Base-by-base conservation (phyloP, 2,113 vertebrate genomes). In the Pelvicachromis taeniatus region DNA sequence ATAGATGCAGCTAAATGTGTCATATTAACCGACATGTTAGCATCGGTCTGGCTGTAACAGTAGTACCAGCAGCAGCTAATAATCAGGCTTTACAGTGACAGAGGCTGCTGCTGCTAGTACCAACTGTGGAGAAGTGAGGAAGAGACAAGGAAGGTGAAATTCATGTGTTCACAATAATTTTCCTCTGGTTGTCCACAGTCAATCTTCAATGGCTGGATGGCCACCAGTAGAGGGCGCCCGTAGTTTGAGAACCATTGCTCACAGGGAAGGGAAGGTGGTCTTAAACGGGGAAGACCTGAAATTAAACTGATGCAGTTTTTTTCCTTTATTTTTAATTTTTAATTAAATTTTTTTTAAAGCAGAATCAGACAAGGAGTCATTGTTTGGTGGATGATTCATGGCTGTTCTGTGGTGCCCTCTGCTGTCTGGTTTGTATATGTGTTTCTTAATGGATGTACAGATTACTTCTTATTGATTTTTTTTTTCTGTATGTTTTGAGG, bases 231-330 rank as follows among this genome's bases (percentile, higher is more conserved):
- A 63, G 33, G 31, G 17, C 10, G 33, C 59, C 59, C 59, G 4
- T 29, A 38, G 33, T 63, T 38, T 63, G 59, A 63, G 59, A 63
- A 38, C 38, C 33, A 63, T 38, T 63, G 59, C 58, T 61, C 31
- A 61, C 17, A n/a, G 31, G 17, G 31, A 61, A 35, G 9, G 59
- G 59, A n/a, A 35, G 33, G 19, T 63, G 59, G 33, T 33, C 10
- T 63, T 63, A 63, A 63, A 13, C 17, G 6, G 31, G 59, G 31
- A 63, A 63, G 59, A 63, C 59, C 17, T 63, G 3, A 35, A 35
- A 63, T 63, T 4, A 1, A 61, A n/a, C 0, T 3, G 29, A 59
- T 26, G 5, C 26, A 1, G 1, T 7, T 33, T n/a, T n/a, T n/a
- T n/a, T n/a, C n/a, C n/a, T n/a, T n/a, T n/a, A n/a, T n/a, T n/a